A percentile compares a stretch with the other conserved stretches of the same genome.
Conservation (phyloP, 2,113 vertebrate genomes). For the Platysteira castanea region DNA sequence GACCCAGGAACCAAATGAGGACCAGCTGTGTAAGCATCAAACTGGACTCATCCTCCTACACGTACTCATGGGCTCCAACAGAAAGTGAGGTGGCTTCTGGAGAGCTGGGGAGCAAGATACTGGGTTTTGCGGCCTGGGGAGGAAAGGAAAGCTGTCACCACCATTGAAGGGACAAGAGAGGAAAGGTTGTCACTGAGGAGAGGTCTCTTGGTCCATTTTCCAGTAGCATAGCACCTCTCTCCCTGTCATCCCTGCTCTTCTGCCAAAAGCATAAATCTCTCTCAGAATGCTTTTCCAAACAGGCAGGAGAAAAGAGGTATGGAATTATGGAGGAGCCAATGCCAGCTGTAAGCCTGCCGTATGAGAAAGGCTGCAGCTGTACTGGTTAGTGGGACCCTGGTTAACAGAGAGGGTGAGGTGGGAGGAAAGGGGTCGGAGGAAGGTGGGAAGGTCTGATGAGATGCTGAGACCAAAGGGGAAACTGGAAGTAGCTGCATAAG, state of each 20-base stretch:
- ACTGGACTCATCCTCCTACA: not conserved
- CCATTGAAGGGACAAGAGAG: not conserved
- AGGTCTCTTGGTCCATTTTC: not conserved
- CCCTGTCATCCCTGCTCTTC: not conserved
- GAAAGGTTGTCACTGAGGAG: not conserved
- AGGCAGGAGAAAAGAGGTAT: not conserved
- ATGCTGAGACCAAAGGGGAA: not conserved
- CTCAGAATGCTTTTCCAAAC: not conserved
- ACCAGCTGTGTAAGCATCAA: not conserved
- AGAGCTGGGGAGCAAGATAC: not conserved
- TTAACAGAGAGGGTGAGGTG: not conserved
- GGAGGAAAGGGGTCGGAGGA: not conserved
- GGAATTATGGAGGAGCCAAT: not conserved
- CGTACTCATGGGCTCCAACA: not conserved
- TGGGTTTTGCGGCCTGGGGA: not conserved
- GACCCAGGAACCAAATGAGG: not conserved
- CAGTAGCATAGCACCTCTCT: not conserved
- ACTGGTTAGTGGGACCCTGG: not conserved
- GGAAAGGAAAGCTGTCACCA: not conserved
- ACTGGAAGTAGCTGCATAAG: not conserved
- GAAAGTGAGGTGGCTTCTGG: not conserved
- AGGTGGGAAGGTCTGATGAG: not conserved
- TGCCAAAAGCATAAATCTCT: not conserved
- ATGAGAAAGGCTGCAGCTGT: not conserved
- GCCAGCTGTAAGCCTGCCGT: not conserved